Percentiles rank a stretch among this genome's conserved stretches.
Conservation (phyloP, 2,888 invertebrate genomes). For the Latrodectus elegans region DNA sequence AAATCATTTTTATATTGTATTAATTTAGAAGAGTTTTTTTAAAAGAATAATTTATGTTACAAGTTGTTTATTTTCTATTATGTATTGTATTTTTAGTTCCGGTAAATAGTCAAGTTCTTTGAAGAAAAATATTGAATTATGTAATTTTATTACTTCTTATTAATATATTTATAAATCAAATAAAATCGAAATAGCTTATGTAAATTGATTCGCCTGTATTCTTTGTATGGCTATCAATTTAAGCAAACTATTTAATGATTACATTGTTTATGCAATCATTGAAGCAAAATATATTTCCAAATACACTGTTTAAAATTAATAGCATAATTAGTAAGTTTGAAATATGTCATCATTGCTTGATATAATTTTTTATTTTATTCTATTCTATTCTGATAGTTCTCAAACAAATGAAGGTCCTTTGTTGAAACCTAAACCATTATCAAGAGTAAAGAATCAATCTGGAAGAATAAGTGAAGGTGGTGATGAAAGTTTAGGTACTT, state of each 20-base stretch:
- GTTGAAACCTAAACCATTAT: constrained; percentile 57
- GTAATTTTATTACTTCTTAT: too few species aligned
- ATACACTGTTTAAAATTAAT: not conserved
- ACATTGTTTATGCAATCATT: not conserved
- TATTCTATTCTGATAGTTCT: not conserved
- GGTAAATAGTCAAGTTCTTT: too few species aligned
- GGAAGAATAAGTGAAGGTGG: constrained; percentile 6
- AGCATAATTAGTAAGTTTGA: not conserved
- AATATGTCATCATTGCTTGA: not conserved
- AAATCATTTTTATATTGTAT: too few species aligned
- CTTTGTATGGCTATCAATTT: too few species aligned
- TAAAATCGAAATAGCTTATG: too few species aligned
- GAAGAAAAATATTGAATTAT: too few species aligned
- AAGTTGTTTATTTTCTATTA: too few species aligned
- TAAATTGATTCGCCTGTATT: too few species aligned
- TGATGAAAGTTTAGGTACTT: constrained; percentile 1
- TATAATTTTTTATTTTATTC: not conserved
- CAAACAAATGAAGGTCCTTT: constrained; percentile 30
- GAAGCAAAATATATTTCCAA: not conserved
- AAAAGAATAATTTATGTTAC: too few species aligned
- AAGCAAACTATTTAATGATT: not conserved
- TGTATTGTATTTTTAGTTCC: too few species aligned
- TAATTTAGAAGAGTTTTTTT: too few species aligned
- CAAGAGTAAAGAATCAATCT: constrained; percentile 23
- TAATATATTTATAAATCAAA: too few species aligned